Base-by-base conservation (phyloP, 2,888 invertebrate species). In the Drosophila greeni region DNA sequence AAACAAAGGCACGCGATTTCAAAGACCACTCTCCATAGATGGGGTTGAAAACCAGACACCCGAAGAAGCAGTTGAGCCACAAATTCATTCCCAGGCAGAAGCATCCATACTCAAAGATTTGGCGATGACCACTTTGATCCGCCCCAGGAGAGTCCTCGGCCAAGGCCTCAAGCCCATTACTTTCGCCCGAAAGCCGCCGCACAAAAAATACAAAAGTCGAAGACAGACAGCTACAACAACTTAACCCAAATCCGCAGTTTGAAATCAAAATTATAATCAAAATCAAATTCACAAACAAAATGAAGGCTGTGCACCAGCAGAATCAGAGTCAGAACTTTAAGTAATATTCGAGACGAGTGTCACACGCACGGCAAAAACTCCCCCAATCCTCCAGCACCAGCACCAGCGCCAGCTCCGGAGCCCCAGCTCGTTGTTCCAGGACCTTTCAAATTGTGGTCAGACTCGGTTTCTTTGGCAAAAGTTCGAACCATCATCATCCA, bases 381-480 rank as follows among this genome's bases (percentile, higher is more conserved):
- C 24, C 45, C 24, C 24, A 45, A 23, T 20, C 14, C 23, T n/a
- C 31, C 18, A 31, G 20, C 14, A 45, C 12, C 29, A 29, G 23
- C 40, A 26, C n/a, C 42, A 53, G 29, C 24, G 26, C 47, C 43
- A 56, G 43, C 47, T 51, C 47, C 58, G 14, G 16, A n/a, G 43
- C 31, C 33, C 31, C 37, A 39, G 37, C 43, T 48, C 48, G 31
- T 52, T 54, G 57, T 47, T 56, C 70, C 31, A 47, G 70, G 73
- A 67, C 70, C 69, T 70, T 75, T 76, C 54, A 68, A 79, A 80
- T 74, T 86, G 86, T 83, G 86, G 86, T 85, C 74, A 76, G 79
- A 64, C 54, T 73, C 72, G 75, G 68, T 74, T 84, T 85, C 82
- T 84, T 84, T 72, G 66, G 72, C 74, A 68, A 68, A 75, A 77